Evolutionary conservation across 2,888 invertebrate genomes (phyloP).

Genomic region (Xanthorhoe designata): DNA sequence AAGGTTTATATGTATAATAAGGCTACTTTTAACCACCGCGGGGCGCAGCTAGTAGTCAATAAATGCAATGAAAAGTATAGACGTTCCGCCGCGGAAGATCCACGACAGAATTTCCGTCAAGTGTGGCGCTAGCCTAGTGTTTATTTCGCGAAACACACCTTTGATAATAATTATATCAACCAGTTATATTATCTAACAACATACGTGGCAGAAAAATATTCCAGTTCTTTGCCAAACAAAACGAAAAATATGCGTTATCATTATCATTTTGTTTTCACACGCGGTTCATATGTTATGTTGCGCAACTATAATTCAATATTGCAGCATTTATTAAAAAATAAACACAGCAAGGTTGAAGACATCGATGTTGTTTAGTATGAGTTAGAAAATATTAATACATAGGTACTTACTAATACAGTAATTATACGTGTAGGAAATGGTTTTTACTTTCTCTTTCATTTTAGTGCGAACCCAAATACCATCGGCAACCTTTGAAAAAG

Average conservation of each 20-base stretch:
- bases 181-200: background rate
- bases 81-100: too few relatives aligned
- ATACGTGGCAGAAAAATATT: background rate
- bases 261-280: conserved; percentile 33
- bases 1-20: too few relatives aligned
- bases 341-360: conserved; percentile 4
- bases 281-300: conserved; percentile 12
- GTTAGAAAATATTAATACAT: too few relatives aligned
- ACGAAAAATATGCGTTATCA: conserved; percentile 26
- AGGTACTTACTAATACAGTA: too few relatives aligned
- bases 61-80: too few relatives aligned
- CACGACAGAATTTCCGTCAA: too few relatives aligned
- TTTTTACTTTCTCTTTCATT: too few relatives aligned
- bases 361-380: background rate
- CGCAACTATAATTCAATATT: conserved; percentile 27
- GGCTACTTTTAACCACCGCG: too few relatives aligned
- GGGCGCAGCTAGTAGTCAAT: too few relatives aligned
- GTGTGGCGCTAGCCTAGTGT: background rate
- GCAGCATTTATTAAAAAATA: conserved; percentile 10
- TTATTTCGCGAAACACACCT: background rate
- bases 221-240: background rate
- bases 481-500: background rate
- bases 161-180: background rate
- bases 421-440: too few relatives aligned
- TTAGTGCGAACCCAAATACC: background rate